A percentile compares a stretch with the other conserved stretches of the same genome.
Conservation (phyloP, 2,113 vertebrate genomes). For the Brachyhypopomus occidentalis region DNA sequence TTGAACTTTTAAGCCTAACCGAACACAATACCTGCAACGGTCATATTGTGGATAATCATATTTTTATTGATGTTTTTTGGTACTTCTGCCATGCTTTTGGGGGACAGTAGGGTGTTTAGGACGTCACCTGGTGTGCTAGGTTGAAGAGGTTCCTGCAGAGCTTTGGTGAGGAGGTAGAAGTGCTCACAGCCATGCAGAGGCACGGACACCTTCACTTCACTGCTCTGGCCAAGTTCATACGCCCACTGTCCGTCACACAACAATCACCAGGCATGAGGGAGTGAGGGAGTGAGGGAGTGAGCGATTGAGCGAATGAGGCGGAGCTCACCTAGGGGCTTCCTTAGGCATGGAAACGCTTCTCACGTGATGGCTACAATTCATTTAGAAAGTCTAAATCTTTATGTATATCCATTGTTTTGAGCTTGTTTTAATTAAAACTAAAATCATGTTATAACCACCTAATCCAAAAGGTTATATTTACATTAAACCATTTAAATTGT, state of each 20-base stretch:
- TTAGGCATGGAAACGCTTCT: neutral
- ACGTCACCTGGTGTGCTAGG: constrained; percentile 81
- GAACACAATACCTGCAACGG: too few species aligned
- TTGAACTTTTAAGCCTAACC: neutral
- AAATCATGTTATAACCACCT: too few species aligned
- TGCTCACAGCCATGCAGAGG: constrained; percentile 96
- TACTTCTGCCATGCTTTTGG: too few species aligned
- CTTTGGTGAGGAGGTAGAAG: constrained; percentile 96
- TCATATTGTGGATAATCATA: neutral
- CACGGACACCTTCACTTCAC: constrained; percentile 87
- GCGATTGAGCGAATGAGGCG: too few species aligned
- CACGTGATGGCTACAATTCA: too few species aligned
- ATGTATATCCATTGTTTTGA: neutral
- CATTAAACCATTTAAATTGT: too few species aligned
- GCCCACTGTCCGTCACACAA: constrained; percentile 82
- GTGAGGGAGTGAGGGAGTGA: too few species aligned
- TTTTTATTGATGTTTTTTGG: too few species aligned
- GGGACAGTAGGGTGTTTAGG: neutral
- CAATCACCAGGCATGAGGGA: neutral
- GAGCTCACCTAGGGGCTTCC: neutral
- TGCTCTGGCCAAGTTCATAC: constrained; percentile 93
- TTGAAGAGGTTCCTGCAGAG: constrained; percentile 79
- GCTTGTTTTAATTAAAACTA: too few species aligned
- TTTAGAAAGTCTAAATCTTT: too few species aligned
- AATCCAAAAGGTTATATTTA: too few species aligned